Evolutionary conservation across 2,888 invertebrate species (phyloP).

Genomic region (Galerucella pusilla): DNA sequence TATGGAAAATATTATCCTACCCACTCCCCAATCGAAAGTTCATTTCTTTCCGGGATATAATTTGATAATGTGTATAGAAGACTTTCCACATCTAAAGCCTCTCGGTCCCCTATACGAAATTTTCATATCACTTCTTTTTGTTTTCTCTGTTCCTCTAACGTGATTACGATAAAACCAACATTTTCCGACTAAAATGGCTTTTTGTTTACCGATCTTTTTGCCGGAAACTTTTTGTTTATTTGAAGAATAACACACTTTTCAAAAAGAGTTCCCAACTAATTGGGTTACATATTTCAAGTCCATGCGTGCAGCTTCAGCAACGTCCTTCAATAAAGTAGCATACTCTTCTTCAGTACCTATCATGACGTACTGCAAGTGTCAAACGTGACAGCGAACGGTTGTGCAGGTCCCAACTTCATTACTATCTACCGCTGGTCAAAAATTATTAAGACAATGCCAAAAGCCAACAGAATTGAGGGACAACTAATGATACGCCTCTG

Average conservation of each 20-base stretch:
- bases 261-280: no score
- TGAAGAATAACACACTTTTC: background rate
- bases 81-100: slow-evolving; percentile 28
- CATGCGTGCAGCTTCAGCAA: no score
- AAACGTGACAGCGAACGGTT: no score
- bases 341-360: no score
- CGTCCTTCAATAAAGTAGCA: no score
- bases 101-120: slow-evolving; percentile 23
- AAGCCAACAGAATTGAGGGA: no score
- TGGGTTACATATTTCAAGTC: no score
- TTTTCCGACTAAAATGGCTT: slow-evolving; percentile 35
- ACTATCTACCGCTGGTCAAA: no score
- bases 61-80: slow-evolving; percentile 41
- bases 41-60: slow-evolving; percentile 35
- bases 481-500: no score
- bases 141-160: slow-evolving; percentile 40
- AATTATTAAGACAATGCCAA: no score
- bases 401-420: no score
- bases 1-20: slow-evolving; percentile 34
- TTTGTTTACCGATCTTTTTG: slow-evolving; percentile 33
- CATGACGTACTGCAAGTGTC: no score
- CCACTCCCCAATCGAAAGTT: slow-evolving; percentile 27
- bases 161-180: slow-evolving; percentile 36
- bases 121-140: slow-evolving; percentile 40
- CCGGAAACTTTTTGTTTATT: slow-evolving; percentile 6